Evolutionary conservation across 1,140 invertebrate species (phyloP).

Genomic region (Scaptomyza graminum): DNA sequence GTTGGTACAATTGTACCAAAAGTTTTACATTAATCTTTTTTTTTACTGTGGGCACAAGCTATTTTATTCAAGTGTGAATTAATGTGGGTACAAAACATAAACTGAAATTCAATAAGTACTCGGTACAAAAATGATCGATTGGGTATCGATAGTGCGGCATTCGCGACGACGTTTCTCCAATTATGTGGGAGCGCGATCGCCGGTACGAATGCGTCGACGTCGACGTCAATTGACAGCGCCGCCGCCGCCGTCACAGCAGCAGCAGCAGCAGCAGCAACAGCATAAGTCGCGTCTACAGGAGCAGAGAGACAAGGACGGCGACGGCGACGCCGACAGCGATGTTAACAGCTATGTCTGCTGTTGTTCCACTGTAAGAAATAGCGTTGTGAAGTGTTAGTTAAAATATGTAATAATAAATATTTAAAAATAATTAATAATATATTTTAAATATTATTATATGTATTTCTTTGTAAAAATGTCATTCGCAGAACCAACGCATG

Average conservation of each 20-base stretch:
- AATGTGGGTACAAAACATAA: background rate
- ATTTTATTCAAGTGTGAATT: background rate
- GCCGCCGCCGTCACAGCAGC: slow-evolving; percentile 47
- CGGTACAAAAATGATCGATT: slow-evolving; percentile 88
- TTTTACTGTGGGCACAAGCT: background rate
- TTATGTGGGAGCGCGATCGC: slow-evolving; percentile 87
- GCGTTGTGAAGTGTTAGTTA: background rate
- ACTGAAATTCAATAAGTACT: slow-evolving; percentile 21
- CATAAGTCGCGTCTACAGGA: slow-evolving; percentile 60
- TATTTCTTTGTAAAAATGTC: slow-evolving; percentile 13
- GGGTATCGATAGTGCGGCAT: slow-evolving; percentile 90
- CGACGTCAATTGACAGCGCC: slow-evolving; percentile 81
- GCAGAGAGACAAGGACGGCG: slow-evolving; percentile 41
- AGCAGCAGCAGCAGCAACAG: slow-evolving; percentile 27
- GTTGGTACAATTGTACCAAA: slow-evolving; percentile 4
- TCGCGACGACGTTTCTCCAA: slow-evolving; percentile 89
- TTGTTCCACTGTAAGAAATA: slow-evolving; percentile 71
- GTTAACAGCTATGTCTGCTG: slow-evolving; percentile 69
- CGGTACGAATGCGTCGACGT: slow-evolving; percentile 86
- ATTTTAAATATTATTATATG: background rate
- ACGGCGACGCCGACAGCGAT: slow-evolving; percentile 30
- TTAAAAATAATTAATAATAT: no score
- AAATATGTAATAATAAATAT: no score
- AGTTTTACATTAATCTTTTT: background rate
- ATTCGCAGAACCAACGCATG: slow-evolving; percentile 80